These are phyloP conservation scores for Sphaerodactylus townsendi DNA, from an alignment of 2,113 vertebrate species.

Conservation along the genomic window DNA sequence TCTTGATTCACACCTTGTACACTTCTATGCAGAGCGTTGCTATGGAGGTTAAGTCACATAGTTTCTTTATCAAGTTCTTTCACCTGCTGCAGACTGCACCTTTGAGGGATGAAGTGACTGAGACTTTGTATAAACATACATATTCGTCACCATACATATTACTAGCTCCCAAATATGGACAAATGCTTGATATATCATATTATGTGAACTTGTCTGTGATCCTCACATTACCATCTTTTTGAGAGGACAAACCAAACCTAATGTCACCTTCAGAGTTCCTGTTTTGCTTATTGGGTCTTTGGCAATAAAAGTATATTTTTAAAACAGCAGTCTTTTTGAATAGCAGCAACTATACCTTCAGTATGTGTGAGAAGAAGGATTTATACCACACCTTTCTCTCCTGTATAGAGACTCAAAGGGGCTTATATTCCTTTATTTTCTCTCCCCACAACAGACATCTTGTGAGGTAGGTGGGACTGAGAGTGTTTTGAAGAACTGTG, in stretches of 20 bases:
- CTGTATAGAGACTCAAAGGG: no score
- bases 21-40: neutral
- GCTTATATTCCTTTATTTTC: no score
- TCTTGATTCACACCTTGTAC: neutral
- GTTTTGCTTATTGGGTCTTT: slow-evolving; percentile 11
- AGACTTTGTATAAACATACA: neutral
- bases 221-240: neutral
- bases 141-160: no score
- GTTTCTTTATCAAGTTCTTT: neutral
- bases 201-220: neutral
- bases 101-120: neutral
- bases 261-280: neutral
- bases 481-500: no score
- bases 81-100: no score
- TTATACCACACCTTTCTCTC: no score
- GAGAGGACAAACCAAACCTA: neutral
- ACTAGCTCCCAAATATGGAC: no score
- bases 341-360: slow-evolving; percentile 34
- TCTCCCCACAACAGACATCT: no score
- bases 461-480: no score
- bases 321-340: slow-evolving; percentile 58
- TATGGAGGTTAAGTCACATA: neutral
- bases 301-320: slow-evolving; percentile 60
- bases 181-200: neutral
- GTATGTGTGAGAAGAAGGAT: neutral